phyloP scores from a whole-genome alignment of 2,113 vertebrate genomes.

The Burhinus oedicnemus region DNA sequence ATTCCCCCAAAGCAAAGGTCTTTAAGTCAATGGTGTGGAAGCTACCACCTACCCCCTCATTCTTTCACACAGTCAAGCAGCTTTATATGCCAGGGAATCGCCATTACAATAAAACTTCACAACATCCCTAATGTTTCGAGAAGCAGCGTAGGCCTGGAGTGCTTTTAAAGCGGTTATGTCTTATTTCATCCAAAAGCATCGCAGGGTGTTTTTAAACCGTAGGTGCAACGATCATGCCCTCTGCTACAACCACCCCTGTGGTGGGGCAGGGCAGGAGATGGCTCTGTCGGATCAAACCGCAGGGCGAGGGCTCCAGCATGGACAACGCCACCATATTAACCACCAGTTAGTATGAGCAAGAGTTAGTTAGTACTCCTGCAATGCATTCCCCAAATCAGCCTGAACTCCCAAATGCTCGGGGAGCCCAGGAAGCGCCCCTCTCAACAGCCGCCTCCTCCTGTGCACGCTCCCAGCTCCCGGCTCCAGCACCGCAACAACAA shows the following conservation, averaged over 20 bases:
- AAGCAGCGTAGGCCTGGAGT: background rate
- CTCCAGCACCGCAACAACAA: rapidly evolving
- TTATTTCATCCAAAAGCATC: background rate
- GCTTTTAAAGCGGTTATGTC: background rate
- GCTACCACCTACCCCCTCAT: background rate
- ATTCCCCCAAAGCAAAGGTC: background rate
- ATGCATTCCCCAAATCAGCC: background rate
- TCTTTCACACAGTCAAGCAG: too few species aligned
- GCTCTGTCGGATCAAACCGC: rapidly evolving
- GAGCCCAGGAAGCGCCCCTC: background rate
- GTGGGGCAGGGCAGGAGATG: background rate
- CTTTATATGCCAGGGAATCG: rapidly evolving
- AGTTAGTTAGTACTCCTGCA: background rate
- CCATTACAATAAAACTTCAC: background rate
- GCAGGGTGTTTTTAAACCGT: rapidly evolving
- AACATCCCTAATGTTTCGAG: background rate
- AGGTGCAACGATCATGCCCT: rapidly evolving
- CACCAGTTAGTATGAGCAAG: rapidly evolving
- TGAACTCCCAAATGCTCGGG: rapidly evolving
- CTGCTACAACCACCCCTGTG: background rate
- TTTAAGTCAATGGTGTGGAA: background rate
- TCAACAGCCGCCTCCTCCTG: background rate
- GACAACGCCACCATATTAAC: rapidly evolving
- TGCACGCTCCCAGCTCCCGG: rapidly evolving
- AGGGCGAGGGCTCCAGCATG: rapidly evolving